Percentiles rank a stretch among this genome's conserved stretches.
These are phyloP conservation scores for Litocranius walleri DNA, from an alignment of 2,113 vertebrate genomes.

Conservation along the genomic window DNA sequence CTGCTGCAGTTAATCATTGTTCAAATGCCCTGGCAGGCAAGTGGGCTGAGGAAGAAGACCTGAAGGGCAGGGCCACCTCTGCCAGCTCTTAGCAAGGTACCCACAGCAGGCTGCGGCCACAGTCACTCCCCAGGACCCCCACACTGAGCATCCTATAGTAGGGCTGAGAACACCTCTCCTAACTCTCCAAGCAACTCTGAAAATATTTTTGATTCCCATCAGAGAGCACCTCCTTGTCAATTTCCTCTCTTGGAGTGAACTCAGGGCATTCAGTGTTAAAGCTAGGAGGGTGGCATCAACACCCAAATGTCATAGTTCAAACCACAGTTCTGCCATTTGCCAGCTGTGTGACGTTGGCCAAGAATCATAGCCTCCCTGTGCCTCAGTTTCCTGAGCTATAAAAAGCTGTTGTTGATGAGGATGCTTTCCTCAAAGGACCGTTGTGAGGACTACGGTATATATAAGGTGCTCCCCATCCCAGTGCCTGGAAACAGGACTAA, in stretches of 20 bases:
- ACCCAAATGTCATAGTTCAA: background rate
- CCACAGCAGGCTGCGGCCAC: background rate
- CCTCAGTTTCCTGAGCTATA: background rate
- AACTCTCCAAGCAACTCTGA: background rate
- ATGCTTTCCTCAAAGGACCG: background rate
- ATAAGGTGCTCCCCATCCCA: background rate
- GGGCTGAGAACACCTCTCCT: background rate
- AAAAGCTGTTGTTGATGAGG: background rate
- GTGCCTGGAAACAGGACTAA: background rate
- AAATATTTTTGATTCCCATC: background rate
- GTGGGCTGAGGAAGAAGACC: background rate
- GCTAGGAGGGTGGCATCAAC: fast-evolving
- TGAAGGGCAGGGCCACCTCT: background rate
- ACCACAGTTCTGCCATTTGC: background rate
- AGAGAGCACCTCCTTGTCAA: background rate
- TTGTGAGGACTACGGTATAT: background rate
- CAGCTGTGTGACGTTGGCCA: background rate
- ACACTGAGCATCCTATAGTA: background rate
- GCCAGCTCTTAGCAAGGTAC: constrained; percentile 17
- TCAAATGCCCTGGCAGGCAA: constrained; percentile 35
- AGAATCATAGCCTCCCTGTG: background rate
- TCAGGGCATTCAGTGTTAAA: background rate
- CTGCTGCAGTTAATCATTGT: constrained; percentile 66
- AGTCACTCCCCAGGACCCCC: background rate
- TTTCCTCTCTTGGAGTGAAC: background rate